A percentile compares a stretch with the other conserved stretches of the same genome.
These are phyloP conservation scores for Catharus ustulatus DNA, from an alignment of 2,797 vertebrate genomes.

Conservation along the genomic window DNA sequence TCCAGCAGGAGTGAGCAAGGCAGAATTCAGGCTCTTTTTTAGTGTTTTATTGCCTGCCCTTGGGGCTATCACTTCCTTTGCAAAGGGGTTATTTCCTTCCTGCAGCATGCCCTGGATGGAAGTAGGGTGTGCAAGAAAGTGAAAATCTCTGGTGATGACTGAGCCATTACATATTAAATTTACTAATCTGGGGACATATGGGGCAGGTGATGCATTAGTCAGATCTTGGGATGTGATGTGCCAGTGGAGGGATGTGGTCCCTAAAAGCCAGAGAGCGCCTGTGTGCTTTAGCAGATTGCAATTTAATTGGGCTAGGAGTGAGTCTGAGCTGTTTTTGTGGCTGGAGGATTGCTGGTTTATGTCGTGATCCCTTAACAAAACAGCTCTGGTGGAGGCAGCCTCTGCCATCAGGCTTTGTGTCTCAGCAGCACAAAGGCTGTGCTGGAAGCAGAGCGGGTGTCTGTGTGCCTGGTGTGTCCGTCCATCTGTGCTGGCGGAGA, in stretches of 20 bases:
- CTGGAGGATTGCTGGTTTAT: constrained; percentile 1
- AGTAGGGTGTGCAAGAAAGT: neutral
- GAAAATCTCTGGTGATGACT: neutral
- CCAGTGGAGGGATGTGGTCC: neutral
- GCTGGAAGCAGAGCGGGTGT: neutral
- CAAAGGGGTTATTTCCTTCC: constrained; percentile 19
- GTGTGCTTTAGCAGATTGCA: neutral
- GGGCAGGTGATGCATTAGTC: neutral
- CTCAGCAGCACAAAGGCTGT: neutral
- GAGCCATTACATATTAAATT: neutral
- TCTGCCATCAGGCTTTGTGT: neutral
- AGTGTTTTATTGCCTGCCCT: neutral
- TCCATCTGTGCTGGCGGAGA: neutral
- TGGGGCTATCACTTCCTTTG: neutral
- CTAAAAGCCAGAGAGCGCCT: neutral
- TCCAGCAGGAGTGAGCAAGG: neutral
- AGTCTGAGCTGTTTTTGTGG: neutral
- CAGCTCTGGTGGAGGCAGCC: neutral
- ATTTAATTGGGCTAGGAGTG: neutral
- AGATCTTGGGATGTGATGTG: neutral
- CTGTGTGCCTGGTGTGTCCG: neutral
- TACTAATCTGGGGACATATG: neutral
- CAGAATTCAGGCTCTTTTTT: neutral
- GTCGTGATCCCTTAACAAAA: constrained; percentile 28
- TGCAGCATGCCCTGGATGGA: neutral